These are phyloP conservation scores for Clarias batrachus DNA, from an alignment of 2,113 vertebrate genomes.

Conservation along the genomic window DNA sequence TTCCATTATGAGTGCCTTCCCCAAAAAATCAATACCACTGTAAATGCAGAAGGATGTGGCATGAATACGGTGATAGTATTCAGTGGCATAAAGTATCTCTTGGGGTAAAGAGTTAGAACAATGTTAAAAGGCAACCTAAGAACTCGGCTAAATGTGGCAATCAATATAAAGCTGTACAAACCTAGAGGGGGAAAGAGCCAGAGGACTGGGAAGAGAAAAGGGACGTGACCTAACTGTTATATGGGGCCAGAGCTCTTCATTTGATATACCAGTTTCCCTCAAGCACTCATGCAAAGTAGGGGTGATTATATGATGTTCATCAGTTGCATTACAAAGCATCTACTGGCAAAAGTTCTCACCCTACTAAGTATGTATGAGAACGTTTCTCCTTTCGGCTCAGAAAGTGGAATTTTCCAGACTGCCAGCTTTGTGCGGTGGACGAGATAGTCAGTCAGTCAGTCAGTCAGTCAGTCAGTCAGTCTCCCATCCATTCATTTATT, in stretches of 20 bases:
- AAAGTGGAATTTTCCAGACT: slow-evolving; percentile 24
- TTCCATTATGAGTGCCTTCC: slow-evolving; percentile 47
- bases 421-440: slow-evolving; percentile 12
- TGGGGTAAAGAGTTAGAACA: slow-evolving; percentile 47
- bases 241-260: slow-evolving; percentile 47
- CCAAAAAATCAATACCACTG: slow-evolving; percentile 55
- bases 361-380: slow-evolving; percentile 46
- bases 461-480: too few species aligned
- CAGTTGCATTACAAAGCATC: slow-evolving; percentile 53
- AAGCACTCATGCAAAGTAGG: slow-evolving; percentile 47
- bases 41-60: slow-evolving; percentile 57
- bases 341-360: slow-evolving; percentile 36
- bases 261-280: slow-evolving; percentile 52
- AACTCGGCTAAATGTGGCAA: slow-evolving; percentile 56
- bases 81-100: slow-evolving; percentile 46
- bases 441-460: not conserved
- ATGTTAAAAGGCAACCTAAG: slow-evolving; percentile 60
- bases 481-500: not conserved
- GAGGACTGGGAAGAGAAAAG: slow-evolving; percentile 35
- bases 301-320: slow-evolving; percentile 52
- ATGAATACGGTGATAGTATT: slow-evolving; percentile 40
- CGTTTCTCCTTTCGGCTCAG: slow-evolving; percentile 32
- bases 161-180: slow-evolving; percentile 50
- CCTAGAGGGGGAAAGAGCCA: slow-evolving; percentile 32
- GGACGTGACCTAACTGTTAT: slow-evolving; percentile 54